Percentiles rank a stretch among this genome's conserved stretches.
Conservation (phyloP, 1,140 invertebrate species). For the Drosophila funebris region DNA sequence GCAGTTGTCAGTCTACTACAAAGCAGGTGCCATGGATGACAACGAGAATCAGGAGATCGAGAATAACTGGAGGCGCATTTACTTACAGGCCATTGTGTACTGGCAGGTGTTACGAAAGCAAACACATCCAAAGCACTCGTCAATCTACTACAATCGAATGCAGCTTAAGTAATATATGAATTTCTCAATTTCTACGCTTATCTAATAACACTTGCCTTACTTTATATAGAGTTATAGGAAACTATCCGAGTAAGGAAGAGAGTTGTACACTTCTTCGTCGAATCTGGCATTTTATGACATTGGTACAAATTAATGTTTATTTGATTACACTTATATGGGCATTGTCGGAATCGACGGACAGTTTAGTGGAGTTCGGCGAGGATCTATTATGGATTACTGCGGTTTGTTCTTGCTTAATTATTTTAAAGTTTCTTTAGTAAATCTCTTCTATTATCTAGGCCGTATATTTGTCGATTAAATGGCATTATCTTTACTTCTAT, state of each 20-base stretch:
- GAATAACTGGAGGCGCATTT: not conserved
- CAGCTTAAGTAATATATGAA: conserved; percentile 12
- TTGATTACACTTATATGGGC: not conserved
- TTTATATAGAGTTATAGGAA: conserved; percentile 13
- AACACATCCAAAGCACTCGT: conserved; percentile 17
- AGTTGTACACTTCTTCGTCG: not conserved
- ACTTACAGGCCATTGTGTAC: not conserved
- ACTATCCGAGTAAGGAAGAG: conserved; percentile 38
- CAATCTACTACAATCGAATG: conserved; percentile 24
- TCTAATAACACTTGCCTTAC: not conserved
- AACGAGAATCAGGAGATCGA: too few species aligned
- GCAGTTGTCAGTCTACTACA: not conserved
- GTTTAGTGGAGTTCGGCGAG: conserved; percentile 40
- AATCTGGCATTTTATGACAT: conserved; percentile 20
- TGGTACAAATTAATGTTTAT: not conserved
- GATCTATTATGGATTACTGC: conserved; percentile 34
- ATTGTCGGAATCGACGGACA: not conserved
- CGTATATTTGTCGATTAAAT: not conserved
- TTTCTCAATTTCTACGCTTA: not conserved
- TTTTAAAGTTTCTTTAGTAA: too few species aligned
- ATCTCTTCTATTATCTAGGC: not conserved
- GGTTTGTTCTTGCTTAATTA: not conserved
- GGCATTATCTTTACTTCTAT: not conserved
- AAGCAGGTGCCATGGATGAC: not conserved
- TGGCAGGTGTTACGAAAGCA: not conserved